A percentile compares a stretch with the other conserved stretches of the same genome.
Conservation (phyloP, 2,113 vertebrate genomes). For the Cricetomys ansorgei region DNA sequence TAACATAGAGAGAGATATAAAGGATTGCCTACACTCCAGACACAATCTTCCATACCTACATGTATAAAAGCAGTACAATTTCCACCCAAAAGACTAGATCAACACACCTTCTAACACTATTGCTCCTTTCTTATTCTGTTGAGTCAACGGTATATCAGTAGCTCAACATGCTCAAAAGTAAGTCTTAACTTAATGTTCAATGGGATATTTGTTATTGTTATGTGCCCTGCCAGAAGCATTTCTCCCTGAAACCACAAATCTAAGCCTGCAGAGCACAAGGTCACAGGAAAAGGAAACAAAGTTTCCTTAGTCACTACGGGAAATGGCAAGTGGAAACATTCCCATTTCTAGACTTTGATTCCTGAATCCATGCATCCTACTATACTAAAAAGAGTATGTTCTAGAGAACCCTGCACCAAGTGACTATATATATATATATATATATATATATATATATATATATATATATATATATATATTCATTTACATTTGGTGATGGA, state of each 20-base stretch:
- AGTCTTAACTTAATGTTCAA: background rate
- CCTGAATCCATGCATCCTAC: background rate
- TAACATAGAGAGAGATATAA: background rate
- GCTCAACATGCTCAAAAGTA: background rate
- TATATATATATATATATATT: background rate
- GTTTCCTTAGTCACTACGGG: background rate
- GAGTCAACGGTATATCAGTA: background rate
- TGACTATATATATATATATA: background rate
- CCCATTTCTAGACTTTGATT: background rate
- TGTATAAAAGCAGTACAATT: background rate
- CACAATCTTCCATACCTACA: background rate
- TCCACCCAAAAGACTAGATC: background rate
- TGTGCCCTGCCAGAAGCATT: background rate
- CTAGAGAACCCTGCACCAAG: background rate
- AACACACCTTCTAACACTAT: background rate
- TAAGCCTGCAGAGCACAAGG: too few relatives aligned
- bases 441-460: background rate
- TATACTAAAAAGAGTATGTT: background rate
- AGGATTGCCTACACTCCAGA: background rate
- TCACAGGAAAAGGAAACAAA: background rate
- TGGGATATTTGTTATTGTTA: background rate
- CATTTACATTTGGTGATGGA: background rate
- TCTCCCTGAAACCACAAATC: background rate
- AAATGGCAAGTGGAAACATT: background rate
- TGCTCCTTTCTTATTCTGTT: background rate